Conservation (phyloP, 2,113 vertebrate genomes). For the Alexandromys fortis region DNA sequence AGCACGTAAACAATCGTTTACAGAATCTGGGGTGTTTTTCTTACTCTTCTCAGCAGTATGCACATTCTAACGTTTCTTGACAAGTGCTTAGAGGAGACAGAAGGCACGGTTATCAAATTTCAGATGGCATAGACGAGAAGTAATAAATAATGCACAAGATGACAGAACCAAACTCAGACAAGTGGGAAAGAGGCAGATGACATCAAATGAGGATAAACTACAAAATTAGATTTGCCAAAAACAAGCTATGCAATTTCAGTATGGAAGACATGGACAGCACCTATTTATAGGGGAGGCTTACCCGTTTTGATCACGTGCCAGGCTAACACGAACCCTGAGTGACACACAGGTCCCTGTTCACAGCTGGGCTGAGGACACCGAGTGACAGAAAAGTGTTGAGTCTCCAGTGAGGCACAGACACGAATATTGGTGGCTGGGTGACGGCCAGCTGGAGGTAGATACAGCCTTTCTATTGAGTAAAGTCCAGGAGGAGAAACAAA, state of each 20-base stretch:
- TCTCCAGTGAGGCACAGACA: neutral
- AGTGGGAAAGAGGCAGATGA: slow-evolving; percentile 35
- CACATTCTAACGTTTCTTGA: slow-evolving; percentile 65
- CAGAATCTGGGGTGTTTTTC: slow-evolving; percentile 25
- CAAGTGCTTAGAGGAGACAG: slow-evolving; percentile 68
- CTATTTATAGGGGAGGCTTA: neutral
- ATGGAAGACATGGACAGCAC: neutral
- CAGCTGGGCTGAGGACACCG: neutral
- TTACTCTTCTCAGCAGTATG: slow-evolving; percentile 43
- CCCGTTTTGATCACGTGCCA: slow-evolving; percentile 23
- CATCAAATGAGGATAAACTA: slow-evolving; percentile 42
- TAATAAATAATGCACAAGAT: slow-evolving; percentile 71
- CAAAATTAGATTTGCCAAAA: slow-evolving; percentile 21
- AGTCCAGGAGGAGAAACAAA: neutral
- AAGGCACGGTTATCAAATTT: slow-evolving; percentile 70
- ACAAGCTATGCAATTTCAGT: neutral
- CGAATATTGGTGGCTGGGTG: neutral
- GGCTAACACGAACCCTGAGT: neutral
- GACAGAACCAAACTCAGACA: slow-evolving; percentile 57
- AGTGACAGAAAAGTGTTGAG: neutral
- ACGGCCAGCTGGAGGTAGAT: neutral
- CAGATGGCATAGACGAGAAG: slow-evolving; percentile 53
- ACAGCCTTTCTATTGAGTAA: neutral
- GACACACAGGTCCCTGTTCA: neutral
- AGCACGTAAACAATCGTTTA: slow-evolving; percentile 35